Conservation (phyloP, 2,113 vertebrate genomes). For the Myanophis thanlyinensis region DNA sequence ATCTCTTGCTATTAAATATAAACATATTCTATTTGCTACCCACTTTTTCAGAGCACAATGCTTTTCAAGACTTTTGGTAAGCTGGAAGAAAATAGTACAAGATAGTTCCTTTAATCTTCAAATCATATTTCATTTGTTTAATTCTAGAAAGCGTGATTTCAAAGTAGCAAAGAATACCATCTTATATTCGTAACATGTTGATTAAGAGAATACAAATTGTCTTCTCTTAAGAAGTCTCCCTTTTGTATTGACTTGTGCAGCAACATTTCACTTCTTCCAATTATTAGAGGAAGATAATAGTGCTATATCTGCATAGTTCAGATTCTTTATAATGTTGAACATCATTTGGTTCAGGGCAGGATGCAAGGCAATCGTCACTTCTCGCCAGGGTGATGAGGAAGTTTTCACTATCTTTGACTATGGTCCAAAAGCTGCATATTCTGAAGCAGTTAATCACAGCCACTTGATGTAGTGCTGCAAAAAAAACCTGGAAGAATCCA, state of each 20-base stretch:
- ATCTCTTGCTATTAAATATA: neutral
- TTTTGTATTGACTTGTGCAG: neutral
- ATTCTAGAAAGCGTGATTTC: neutral
- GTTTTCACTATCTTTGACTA: neutral
- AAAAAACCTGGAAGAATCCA: neutral
- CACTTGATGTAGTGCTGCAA: neutral
- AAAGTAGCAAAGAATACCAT: neutral
- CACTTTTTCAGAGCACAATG: neutral
- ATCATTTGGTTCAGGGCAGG: neutral
- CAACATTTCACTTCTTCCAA: neutral
- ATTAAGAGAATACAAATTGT: neutral
- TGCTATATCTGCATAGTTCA: neutral
- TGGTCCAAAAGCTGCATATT: neutral
- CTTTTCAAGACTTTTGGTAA: neutral
- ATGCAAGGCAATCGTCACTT: neutral
- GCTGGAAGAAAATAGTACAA: neutral
- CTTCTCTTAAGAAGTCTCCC: neutral
- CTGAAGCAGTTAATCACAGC: neutral
- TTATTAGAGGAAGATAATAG: neutral
- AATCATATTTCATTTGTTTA: neutral
- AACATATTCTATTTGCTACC: neutral
- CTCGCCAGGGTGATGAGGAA: neutral
- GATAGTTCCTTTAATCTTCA: neutral
- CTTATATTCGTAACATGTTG: neutral
- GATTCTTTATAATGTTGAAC: neutral